A percentile compares a stretch with the other conserved stretches of the same genome.
Evolutionary conservation across 1,140 invertebrate species (phyloP).

Genomic region (Lycorma delicatula): DNA sequence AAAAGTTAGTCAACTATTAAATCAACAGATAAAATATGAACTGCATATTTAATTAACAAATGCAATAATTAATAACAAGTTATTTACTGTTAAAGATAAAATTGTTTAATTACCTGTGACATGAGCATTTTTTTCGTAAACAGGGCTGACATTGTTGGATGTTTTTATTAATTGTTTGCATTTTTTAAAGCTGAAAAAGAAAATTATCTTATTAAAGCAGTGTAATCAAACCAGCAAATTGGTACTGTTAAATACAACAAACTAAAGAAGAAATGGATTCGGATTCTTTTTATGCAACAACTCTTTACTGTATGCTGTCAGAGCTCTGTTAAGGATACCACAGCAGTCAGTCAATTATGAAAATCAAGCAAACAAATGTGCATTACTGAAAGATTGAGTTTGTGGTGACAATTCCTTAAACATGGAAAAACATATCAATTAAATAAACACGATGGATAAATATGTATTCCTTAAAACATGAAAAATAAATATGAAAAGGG

Average conservation of each 20-base stretch:
- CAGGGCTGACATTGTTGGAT: background rate
- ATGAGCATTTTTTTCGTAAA: background rate
- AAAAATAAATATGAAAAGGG: too few relatives aligned
- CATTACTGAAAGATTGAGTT: too few relatives aligned
- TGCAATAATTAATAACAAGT: background rate
- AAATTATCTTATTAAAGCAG: background rate
- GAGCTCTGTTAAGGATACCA: background rate
- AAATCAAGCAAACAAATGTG: background rate
- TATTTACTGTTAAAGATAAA: background rate
- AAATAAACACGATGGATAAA: too few relatives aligned
- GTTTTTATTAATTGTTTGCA: background rate
- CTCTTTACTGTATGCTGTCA: background rate
- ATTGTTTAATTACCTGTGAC: background rate
- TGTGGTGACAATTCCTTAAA: too few relatives aligned
- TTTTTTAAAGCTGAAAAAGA: slow-evolving; percentile 1
- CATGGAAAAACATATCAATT: too few relatives aligned
- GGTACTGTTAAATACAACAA: too few relatives aligned
- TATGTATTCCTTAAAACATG: too few relatives aligned
- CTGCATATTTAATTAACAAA: background rate
- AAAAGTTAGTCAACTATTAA: background rate
- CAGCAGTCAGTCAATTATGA: background rate
- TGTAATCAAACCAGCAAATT: too few relatives aligned
- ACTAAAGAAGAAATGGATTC: too few relatives aligned
- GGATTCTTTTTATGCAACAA: background rate
- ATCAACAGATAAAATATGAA: background rate